Base-by-base conservation (phyloP, 2,113 vertebrate genomes). In the Gnathonemus echidnorhynchus region DNA sequence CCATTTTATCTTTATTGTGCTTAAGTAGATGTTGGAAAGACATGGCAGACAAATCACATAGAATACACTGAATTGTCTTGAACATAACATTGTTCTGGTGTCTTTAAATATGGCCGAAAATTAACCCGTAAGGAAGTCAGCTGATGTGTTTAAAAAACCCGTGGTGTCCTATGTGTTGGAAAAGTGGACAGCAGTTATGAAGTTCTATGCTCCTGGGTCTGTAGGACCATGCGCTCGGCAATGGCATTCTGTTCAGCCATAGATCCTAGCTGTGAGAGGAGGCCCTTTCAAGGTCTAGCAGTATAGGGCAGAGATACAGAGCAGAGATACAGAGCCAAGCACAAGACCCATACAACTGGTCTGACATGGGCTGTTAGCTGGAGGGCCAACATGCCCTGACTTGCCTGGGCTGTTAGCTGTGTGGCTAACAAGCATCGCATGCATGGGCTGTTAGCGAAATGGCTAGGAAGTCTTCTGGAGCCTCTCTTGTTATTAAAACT, bases 281-380 rank as follows among this genome's bases (percentile, higher is more conserved):
- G 77, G 88, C 17, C 46, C 91, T 90, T 93, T 92, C 80, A 77
- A 91, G 93, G 92, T 92, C 87, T 70, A 91, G 80, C 74, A 86
- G 92, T 94, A 92, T 95, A 95, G 94, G 94, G 95, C 94, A 95
- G 90, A 91, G 91, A 92, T 27, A 52, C 50, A 52, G 48, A 11
- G 95, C 95, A 95, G 90, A 91, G 91, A 92, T n/a, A 56, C 56
- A 27, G 56, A 58, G 56, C 5, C 21, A 39, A 39, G 31, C 11
- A 77, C 31, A 77, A 77, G 11, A 77, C 11, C 13, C 70, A 77
- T 77, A 77, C 15, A 39, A 39, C 70, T 39, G 70, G 27, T 77
- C 31, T 77, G 58, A 9, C 24, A 70, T n/a, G n/a, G n/a, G 52
- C n/a, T 88, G 58, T 24, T 39, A 77, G 5, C 8, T 39, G n/a